Conservation (phyloP, 2,888 invertebrate genomes). For the Stramonita haemastoma region DNA sequence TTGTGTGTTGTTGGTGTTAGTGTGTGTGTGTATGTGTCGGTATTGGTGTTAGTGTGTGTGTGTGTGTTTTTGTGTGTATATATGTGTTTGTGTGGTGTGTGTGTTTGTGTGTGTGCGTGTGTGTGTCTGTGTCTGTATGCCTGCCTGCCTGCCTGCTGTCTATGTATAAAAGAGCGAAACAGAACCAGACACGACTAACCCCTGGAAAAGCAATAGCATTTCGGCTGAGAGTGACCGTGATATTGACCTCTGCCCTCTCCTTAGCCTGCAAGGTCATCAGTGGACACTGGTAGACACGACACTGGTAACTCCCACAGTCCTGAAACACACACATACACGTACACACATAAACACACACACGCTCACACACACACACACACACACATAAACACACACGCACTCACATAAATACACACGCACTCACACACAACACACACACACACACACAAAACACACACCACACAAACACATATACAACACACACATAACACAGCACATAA, state of each 20-base stretch:
- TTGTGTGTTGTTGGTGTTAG: too few relatives aligned
- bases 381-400: neutral
- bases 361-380: neutral
- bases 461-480: too few relatives aligned
- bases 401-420: too few relatives aligned
- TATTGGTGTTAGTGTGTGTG: neutral
- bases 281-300: neutral
- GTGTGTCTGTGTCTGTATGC: too few relatives aligned
- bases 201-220: neutral
- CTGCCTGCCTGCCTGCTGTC: too few relatives aligned
- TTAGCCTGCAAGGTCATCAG: conserved; percentile 18
- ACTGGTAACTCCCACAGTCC: conserved; percentile 22
- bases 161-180: too few relatives aligned
- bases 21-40: neutral
- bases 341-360: conserved; percentile 14
- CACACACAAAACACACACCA: too few relatives aligned
- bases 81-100: too few relatives aligned
- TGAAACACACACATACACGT: neutral
- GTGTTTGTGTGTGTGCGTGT: too few relatives aligned
- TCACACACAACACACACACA: too few relatives aligned
- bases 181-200: neutral
- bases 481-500: too few relatives aligned
- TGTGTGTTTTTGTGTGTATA: neutral
- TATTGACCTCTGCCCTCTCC: conserved; percentile 17
- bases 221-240: neutral